Base-by-base conservation (phyloP, 2,113 vertebrate genomes). In the Etheostoma spectabile region DNA sequence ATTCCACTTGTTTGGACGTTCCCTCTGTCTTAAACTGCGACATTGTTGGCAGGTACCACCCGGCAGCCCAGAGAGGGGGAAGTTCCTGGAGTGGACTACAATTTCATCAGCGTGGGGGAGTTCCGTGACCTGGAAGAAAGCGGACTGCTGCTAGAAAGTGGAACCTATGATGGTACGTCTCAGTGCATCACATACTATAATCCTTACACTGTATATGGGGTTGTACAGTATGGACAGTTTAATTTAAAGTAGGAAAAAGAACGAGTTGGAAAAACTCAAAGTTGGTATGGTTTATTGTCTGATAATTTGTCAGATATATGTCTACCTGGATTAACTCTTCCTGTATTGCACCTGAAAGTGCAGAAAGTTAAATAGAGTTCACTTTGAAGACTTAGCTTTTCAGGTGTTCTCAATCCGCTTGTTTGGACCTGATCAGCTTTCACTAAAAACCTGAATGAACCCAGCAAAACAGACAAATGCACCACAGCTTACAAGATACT, bases 1-100 rank as follows among this genome's bases (percentile, higher is more conserved):
- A 16, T 83, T 77, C 59, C 55, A 13, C 35, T 76, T 46, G 5
- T 59, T 63, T 73, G 24, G 49, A 60, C 60, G 6, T 61, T 83
- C 45, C 38, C 33, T 46, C n/a, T 42, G 33, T 82, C 59, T 83
- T 71, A 83, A 70, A 75, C 49, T 75, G 61, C 84, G 64, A 93
- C 45, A 60, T 72, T 74, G 45, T 84, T 89, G 88, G 79, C 95
- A 99, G 98, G 98, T 92, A 99, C 98, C 84, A 99, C 98, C 27
- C 96, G 98, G 89, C 96, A 97, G 91, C 98, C 98, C 88, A 96
- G 98, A 90, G 98, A 99, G 88, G 97, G 97, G 62, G 98, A 99
- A 77, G 97, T 99, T 77, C 97, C 98, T 7, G 98, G 97, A 56
- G 97, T 99, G 91, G 98, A 99, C 93, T 99, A 99, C 92, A 99